Percentiles rank a stretch among this genome's conserved stretches.
phyloP scores from a whole-genome alignment of 2,888 invertebrate species.

The Coenonympha arcania region DNA sequence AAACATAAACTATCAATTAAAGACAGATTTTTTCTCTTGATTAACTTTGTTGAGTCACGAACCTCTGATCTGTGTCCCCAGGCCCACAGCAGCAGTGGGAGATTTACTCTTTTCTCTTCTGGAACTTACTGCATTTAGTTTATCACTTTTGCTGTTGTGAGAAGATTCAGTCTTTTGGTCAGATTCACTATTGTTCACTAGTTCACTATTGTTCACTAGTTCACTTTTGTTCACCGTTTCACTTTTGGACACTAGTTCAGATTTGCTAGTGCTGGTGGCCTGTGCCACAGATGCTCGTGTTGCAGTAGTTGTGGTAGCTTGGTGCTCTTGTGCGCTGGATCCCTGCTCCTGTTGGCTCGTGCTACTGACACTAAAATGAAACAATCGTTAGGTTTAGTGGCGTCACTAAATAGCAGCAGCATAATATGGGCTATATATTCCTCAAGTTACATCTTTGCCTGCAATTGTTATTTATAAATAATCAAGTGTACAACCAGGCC shows the following conservation, averaged over 20 bases:
- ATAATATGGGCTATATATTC: too few species aligned
- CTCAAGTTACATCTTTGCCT: too few species aligned
- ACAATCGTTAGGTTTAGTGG: not conserved
- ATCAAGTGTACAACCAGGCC: too few species aligned
- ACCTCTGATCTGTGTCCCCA: constrained; percentile 17
- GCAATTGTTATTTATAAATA: too few species aligned
- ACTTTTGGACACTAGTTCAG: constrained; percentile 5
- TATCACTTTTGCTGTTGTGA: not conserved
- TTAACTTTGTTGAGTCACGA: too few species aligned
- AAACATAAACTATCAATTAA: too few species aligned
- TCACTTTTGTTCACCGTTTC: not conserved
- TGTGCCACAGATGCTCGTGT: not conserved
- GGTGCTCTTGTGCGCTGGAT: not conserved
- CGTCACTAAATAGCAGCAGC: too few species aligned
- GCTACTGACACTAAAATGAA: constrained; percentile 3
- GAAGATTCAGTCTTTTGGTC: constrained; percentile 1
- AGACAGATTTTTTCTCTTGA: too few species aligned
- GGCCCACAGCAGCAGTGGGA: not conserved
- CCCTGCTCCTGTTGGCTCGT: not conserved
- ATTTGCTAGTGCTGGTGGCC: constrained; percentile 11
- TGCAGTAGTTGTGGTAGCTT: not conserved
- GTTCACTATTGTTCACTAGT: not conserved
- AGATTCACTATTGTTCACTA: constrained; percentile 1
- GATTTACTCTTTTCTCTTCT: constrained; percentile 9
- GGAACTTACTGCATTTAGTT: not conserved